A percentile compares a stretch with the other conserved stretches of the same genome.
phyloP scores from a whole-genome alignment of 2,797 vertebrate genomes.

The Sciurus carolinensis region DNA sequence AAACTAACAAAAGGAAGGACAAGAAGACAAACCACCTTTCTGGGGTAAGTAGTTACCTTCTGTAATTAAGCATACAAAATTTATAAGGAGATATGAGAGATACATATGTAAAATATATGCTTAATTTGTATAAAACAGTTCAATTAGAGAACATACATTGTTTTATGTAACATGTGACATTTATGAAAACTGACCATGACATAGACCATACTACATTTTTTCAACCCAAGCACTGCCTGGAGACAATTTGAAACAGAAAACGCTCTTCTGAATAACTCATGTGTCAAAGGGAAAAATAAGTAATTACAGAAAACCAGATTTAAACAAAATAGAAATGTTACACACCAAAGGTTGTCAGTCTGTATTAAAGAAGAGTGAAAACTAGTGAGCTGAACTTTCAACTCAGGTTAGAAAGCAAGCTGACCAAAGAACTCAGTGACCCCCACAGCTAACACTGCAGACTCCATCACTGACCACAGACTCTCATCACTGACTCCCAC shows the following conservation, averaged over 20 bases:
- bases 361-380: neutral
- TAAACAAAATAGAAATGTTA: slow-evolving; percentile 21
- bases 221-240: neutral
- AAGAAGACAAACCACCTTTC: slow-evolving; percentile 4
- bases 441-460: neutral
- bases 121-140: neutral
- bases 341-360: neutral
- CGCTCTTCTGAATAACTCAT: neutral
- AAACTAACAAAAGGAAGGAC: neutral
- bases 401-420: slow-evolving; percentile 24
- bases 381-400: neutral
- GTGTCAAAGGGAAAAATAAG: neutral
- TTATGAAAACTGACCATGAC: slow-evolving; percentile 33
- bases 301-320: neutral
- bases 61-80: slow-evolving; percentile 35
- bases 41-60: neutral
- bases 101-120: neutral
- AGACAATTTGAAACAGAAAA: slow-evolving; percentile 41
- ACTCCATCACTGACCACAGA: neutral
- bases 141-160: neutral
- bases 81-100: neutral
- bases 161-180: slow-evolving; percentile 5
- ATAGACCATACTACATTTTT: slow-evolving; percentile 33
- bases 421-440: neutral
- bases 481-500: neutral